Base-by-base conservation (phyloP, 1,140 invertebrate genomes). In the Elysia chlorotica region DNA sequence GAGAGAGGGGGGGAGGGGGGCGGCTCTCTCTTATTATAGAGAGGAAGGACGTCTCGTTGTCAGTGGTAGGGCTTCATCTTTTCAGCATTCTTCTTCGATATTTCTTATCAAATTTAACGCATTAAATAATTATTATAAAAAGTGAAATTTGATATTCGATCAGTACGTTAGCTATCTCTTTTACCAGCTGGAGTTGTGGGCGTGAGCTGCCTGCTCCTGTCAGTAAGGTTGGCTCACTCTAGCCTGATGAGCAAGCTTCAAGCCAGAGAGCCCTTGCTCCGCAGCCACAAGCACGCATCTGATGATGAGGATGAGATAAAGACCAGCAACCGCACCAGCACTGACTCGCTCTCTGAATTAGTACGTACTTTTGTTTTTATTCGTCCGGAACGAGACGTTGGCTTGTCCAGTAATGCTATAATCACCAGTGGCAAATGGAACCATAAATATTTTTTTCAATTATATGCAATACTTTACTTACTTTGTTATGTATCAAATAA, bases 181-280 rank as follows among this genome's bases (percentile, higher is more conserved):
- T 69, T 73, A 77, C 21, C 70, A 86, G 84, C 78, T 76, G 84
- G 83, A 2, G 65, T 84, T n/a, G n/a, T 68, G 21, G 83, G 82
- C 0, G 66, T 83, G 2, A 31, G 74, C 0, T 86, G 82, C 71
- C 73, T 86, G 17, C 33, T 82, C 4, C 72, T 86, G 35, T 83
- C 83, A 4, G 74, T 86, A 3, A 75, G 82, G 37, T 72, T 86
- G 61, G 84, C 84, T 28, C 82, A 86, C 74, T 81, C 81, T 38
- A 84, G 82, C 73, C 76, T 86, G 19, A 59, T 71, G 62, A 75
- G 79, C 10, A 86, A 86, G 70, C 61, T 86, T 25, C 71, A 76
- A 56, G 82, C 82, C 31, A 74, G 84, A 3, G 65, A 30, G 38
- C 37, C 66, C 35, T 41, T 62, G 53, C 21, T 68, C 6, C 36